Evolutionary conservation across 2,888 invertebrate genomes (phyloP).

Genomic region (Drosophila setosimentum): DNA sequence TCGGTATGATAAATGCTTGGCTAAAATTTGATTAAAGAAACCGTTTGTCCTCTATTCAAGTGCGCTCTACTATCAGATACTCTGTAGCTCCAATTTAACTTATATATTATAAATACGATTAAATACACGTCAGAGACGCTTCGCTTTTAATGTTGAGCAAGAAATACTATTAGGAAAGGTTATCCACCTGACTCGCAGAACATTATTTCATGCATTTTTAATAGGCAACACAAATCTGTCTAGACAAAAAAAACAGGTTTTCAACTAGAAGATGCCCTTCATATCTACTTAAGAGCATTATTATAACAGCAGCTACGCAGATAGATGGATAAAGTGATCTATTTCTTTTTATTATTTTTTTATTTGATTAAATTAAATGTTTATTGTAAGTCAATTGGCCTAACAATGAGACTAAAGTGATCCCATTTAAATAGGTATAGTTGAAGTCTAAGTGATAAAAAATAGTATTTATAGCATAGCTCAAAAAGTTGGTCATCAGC

Average conservation of each 20-base stretch:
- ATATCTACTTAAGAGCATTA: slow-evolving; percentile 20
- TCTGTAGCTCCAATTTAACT: neutral
- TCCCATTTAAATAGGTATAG: neutral
- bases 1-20: no score
- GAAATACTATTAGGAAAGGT: neutral
- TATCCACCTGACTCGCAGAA: neutral
- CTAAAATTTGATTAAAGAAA: neutral
- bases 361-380: neutral
- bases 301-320: neutral
- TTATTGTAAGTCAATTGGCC: slow-evolving; percentile 1
- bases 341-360: slow-evolving; percentile 3
- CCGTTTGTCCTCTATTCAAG: no score
- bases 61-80: neutral
- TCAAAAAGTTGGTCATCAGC: neutral
- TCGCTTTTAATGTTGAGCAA: neutral
- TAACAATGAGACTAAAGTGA: slow-evolving; percentile 9
- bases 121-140: neutral
- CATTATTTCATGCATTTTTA: neutral
- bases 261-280: slow-evolving; percentile 13
- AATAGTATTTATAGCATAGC: neutral
- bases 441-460: neutral
- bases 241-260: slow-evolving; percentile 17
- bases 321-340: neutral
- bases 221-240: neutral
- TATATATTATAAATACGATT: neutral